These are phyloP conservation scores for Steatocranus sp. DNA, from an alignment of 2,797 vertebrate genomes.

Conservation along the genomic window DNA sequence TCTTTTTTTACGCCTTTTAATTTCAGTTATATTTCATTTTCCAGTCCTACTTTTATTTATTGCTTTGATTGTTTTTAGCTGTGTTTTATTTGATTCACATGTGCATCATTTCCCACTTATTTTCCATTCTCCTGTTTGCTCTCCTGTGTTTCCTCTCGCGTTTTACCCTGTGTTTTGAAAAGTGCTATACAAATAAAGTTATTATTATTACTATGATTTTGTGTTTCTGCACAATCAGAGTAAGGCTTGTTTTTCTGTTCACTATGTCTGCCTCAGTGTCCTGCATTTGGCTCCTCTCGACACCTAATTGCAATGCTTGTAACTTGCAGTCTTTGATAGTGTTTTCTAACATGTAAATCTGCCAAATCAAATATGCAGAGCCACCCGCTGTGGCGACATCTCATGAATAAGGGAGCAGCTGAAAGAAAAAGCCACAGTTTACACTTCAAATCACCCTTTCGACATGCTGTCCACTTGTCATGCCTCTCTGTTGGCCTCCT, in stretches of 20 bases:
- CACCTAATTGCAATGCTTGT: not conserved
- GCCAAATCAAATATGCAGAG: not conserved
- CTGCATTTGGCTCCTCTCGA: not conserved
- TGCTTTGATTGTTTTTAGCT: not conserved
- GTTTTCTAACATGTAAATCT: not conserved
- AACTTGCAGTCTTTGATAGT: not conserved
- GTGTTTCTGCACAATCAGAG: not conserved
- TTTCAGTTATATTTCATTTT: not conserved
- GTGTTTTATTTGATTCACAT: not conserved
- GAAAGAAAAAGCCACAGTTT: not conserved
- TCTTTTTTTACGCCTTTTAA: not conserved
- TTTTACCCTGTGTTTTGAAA: not conserved
- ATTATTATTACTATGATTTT: not conserved
- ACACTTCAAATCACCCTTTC: not conserved
- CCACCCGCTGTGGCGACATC: not conserved
- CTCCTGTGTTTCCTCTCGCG: not conserved
- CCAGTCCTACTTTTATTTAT: not conserved
- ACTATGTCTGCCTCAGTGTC: not conserved
- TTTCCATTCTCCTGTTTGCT: not conserved
- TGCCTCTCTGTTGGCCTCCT: not conserved
- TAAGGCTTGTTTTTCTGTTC: not conserved
- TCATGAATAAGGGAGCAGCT: not conserved
- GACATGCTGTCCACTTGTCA: not conserved
- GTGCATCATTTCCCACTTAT: not conserved
- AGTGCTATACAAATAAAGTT: not conserved